Conservation (phyloP, 2,888 invertebrate species). For the Drosophila eohydei region DNA sequence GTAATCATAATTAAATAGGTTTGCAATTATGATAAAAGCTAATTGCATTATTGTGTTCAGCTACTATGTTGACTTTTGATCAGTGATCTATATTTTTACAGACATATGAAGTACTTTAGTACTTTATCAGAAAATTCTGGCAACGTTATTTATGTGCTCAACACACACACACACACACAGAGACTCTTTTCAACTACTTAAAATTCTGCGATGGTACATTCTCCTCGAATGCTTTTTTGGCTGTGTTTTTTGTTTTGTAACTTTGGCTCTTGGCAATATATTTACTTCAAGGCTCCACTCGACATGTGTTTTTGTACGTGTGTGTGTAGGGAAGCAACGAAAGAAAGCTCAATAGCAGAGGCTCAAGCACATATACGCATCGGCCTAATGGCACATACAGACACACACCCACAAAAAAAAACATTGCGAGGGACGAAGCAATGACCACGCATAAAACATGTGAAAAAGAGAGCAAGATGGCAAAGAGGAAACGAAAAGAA, state of each 20-base stretch:
- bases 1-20: background rate
- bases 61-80: background rate
- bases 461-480: slow-evolving; percentile 34
- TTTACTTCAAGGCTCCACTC: slow-evolving; percentile 67
- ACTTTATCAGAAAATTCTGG: slow-evolving; percentile 24
- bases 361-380: slow-evolving; percentile 33
- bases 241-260: slow-evolving; percentile 33
- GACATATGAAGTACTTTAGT: slow-evolving; percentile 5
- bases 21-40: background rate
- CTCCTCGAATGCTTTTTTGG: slow-evolving; percentile 35
- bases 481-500: slow-evolving; percentile 57
- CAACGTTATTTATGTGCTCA: slow-evolving; percentile 14
- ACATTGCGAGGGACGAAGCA: slow-evolving; percentile 36
- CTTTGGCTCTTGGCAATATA: slow-evolving; percentile 67
- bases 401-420: slow-evolving; percentile 22
- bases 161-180: slow-evolving; percentile 12
- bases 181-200: slow-evolving; percentile 53
- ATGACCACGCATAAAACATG: slow-evolving; percentile 54
- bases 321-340: slow-evolving; percentile 5
- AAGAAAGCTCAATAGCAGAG: slow-evolving; percentile 32
- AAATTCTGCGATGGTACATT: slow-evolving; percentile 64
- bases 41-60: background rate
- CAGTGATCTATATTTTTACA: background rate
- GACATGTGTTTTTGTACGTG: slow-evolving; percentile 13
- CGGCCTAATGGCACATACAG: slow-evolving; percentile 47